Evolutionary conservation across 2,113 vertebrate species (phyloP).

Genomic region (Rhinolophus sinicus): DNA sequence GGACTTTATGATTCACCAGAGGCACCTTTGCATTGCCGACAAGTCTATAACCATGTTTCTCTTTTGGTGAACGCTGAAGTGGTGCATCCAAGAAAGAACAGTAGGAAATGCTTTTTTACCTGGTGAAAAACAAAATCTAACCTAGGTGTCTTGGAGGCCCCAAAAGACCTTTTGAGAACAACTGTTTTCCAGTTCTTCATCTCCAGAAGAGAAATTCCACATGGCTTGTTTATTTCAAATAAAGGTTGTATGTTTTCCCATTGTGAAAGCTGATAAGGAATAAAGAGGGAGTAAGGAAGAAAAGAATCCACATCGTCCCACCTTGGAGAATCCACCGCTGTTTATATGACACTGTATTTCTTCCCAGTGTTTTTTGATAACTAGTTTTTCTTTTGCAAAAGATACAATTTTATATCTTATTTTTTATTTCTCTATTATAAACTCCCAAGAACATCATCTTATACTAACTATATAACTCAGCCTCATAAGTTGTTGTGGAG

Average conservation of each 20-base stretch:
- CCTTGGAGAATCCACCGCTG: background rate
- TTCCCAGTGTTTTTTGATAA: background rate
- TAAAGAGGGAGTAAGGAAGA: background rate
- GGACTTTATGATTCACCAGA: background rate
- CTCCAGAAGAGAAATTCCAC: conserved; percentile 1
- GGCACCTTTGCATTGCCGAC: background rate
- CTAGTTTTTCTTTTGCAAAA: background rate
- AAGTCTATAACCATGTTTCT: background rate
- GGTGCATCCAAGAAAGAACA: conserved; percentile 20
- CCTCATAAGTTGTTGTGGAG: background rate
- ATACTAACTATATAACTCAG: background rate
- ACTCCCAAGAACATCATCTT: background rate
- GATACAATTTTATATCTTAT: conserved; percentile 9
- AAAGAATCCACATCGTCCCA: background rate
- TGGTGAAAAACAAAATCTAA: conserved; percentile 19
- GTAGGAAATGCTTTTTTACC: background rate
- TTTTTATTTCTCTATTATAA: conserved; percentile 13
- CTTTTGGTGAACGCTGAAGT: background rate
- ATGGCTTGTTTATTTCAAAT: conserved; percentile 6
- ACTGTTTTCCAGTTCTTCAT: background rate
- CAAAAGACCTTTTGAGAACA: conserved; percentile 6
- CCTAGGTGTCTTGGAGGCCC: background rate
- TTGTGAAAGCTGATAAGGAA: background rate
- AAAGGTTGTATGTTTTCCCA: background rate
- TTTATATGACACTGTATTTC: background rate